Evolutionary conservation across 2,888 invertebrate species (phyloP).

Genomic region (Amblyjoppa fuscipennis): DNA sequence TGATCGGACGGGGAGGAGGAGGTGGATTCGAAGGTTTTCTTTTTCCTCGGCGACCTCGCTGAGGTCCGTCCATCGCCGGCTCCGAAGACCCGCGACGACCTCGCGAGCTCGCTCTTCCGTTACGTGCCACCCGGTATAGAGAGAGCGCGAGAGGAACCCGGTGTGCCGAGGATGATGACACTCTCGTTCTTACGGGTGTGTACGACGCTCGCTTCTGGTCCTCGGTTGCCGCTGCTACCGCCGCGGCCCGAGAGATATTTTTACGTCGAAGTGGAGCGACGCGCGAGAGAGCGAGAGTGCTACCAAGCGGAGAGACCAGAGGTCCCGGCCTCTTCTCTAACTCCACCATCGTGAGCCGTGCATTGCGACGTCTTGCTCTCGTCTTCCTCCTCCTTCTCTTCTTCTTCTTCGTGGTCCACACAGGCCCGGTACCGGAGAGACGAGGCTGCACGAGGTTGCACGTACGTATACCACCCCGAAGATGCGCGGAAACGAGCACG

Average conservation of each 20-base stretch:
- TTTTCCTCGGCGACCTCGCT: neutral
- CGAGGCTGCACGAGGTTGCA: slow-evolving; percentile 34
- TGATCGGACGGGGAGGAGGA: neutral
- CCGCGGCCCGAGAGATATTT: slow-evolving; percentile 76
- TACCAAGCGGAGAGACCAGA: slow-evolving; percentile 49
- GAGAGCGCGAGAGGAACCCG: slow-evolving; percentile 52
- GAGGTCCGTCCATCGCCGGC: slow-evolving; percentile 24
- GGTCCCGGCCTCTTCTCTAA: slow-evolving; percentile 46
- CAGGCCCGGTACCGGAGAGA: slow-evolving; percentile 34
- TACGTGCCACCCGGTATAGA: slow-evolving; percentile 72
- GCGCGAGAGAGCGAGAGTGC: slow-evolving; percentile 65
- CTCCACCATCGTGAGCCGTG: slow-evolving; percentile 24
- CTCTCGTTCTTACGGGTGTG: slow-evolving; percentile 64
- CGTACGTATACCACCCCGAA: slow-evolving; percentile 30
- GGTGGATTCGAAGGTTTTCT: neutral
- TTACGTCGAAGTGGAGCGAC: slow-evolving; percentile 80
- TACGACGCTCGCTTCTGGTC: neutral
- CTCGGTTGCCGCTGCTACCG: slow-evolving; percentile 32
- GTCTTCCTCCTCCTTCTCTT: slow-evolving; percentile 41
- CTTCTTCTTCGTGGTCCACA: slow-evolving; percentile 59
- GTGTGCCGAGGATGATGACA: slow-evolving; percentile 75
- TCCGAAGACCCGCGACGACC: slow-evolving; percentile 35
- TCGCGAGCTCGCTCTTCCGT: slow-evolving; percentile 15
- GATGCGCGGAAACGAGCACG: slow-evolving; percentile 67
- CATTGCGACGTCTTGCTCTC: slow-evolving; percentile 42